Percentiles rank a stretch among this genome's conserved stretches.
Conservation (phyloP, 53 echinoderm and acorn worm species). For the Patiria pectinifera region DNA sequence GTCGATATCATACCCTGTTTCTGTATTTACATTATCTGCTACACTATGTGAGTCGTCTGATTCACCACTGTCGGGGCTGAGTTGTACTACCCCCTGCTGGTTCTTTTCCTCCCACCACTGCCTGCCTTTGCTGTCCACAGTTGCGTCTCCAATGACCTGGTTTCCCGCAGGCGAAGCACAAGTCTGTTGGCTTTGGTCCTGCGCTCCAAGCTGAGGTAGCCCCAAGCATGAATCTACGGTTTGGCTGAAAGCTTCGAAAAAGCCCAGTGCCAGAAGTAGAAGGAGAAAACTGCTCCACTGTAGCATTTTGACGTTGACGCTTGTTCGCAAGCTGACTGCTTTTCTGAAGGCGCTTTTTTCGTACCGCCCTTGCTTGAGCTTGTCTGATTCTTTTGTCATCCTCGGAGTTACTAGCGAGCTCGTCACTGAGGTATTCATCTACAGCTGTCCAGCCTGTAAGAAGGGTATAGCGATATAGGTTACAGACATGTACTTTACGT, state of each 20-base stretch:
- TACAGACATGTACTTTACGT: neutral
- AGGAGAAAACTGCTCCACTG: neutral
- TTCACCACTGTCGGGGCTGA: neutral
- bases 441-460: constrained; percentile 36
- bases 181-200: neutral
- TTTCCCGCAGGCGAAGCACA: constrained; percentile 67
- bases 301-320: neutral
- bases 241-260: constrained; percentile 2
- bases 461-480: neutral
- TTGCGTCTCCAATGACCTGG: constrained; percentile 61
- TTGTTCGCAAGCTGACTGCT: neutral
- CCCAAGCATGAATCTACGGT: constrained; percentile 2
- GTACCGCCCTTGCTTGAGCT: constrained; percentile 33
- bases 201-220: neutral
- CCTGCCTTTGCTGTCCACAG: constrained; percentile 21
- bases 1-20: neutral
- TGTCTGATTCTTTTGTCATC: constrained; percentile 34
- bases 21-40: neutral
- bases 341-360: constrained; percentile 12
- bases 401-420: constrained; percentile 29
- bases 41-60: neutral
- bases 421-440: constrained; percentile 49
- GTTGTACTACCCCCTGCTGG: neutral
- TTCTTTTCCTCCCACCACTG: neutral
- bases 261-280: neutral